Evolutionary conservation across 2,888 invertebrate species (phyloP), one percentile per base, ranked within the genome.

Genomic region (Tubiluchus corallicola): DNA sequence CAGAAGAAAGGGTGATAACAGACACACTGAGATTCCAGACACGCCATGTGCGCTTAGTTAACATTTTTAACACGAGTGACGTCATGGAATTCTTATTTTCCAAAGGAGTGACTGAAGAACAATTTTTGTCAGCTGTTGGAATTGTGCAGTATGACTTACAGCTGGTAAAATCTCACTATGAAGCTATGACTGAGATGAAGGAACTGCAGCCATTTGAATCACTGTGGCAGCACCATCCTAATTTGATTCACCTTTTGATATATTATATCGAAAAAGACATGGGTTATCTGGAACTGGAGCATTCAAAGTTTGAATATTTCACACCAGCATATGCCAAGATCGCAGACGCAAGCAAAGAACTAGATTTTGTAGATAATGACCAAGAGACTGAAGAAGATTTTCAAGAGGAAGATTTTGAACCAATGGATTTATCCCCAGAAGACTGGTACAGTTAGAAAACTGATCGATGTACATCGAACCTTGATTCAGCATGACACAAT

Each of bases 151-250:
- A 29, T n/a, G 29, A 29, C 29, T 9, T 29, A 9, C 9, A 9
- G 29, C 29, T 29, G 9, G 29, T 29, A 9, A n/a, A 29, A n/a
- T n/a, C 9, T n/a, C 29, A 29, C 29, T 29, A n/a, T 9, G 29
- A n/a, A n/a, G 29, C 29, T 9, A 9, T 29, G 29, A 9, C 9
- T n/a, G 29, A 9, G 29, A n/a, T n/a, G 29, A n/a, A 29, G 29
- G 29, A 29, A n/a, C 29, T 29, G 29, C 29, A n/a, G 29, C 29
- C 29, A n/a, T n/a, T 29, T n/a, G n/a, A n/a, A n/a, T 9, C 29
- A 9, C 9, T 9, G 9, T 29, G 29, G 29, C 29, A 9, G 9
- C 9, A 9, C 9, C 29, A 29, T n/a, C 9, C 9, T n/a, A 29
- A 29, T n/a, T n/a, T 29, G 9, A n/a, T 29, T 29, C 29, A 29